Percentiles rank a stretch among this genome's conserved stretches.
Evolutionary conservation across 2,797 vertebrate genomes (phyloP).

Genomic region (Erpetoichthys calabaricus): DNA sequence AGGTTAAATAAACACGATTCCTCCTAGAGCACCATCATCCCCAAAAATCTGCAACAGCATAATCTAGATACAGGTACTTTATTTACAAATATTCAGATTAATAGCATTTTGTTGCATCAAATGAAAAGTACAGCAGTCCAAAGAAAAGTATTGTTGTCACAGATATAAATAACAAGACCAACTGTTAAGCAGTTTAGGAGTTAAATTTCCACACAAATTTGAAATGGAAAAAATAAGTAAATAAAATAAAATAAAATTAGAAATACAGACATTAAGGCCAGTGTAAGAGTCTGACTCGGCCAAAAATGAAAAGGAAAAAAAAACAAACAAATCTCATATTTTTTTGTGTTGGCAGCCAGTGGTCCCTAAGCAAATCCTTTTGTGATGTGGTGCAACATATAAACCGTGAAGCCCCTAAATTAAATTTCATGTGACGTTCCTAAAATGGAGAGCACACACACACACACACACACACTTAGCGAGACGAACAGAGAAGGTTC

Average conservation of each 20-base stretch:
- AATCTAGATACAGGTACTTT: constrained; percentile 81
- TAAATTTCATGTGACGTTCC: too few relatives aligned
- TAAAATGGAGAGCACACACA: constrained; percentile 10
- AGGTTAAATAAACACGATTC: too few relatives aligned
- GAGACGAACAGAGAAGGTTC: constrained; percentile 36
- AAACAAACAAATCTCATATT: constrained; percentile 2
- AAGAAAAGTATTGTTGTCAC: constrained; percentile 49
- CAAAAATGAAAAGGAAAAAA: constrained; percentile 4
- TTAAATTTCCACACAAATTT: constrained; percentile 15
- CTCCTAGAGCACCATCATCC: too few relatives aligned
- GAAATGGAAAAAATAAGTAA: constrained; percentile 13
- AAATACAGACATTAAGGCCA: constrained; percentile 10
- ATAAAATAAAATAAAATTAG: constrained; percentile 4
- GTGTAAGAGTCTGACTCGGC: constrained; percentile 7
- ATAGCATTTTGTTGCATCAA: constrained; percentile 62
- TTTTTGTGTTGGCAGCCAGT: constrained; percentile 10
- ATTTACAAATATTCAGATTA: constrained; percentile 88
- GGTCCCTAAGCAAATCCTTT: constrained; percentile 6
- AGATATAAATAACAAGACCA: constrained; percentile 51
- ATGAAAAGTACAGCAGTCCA: constrained; percentile 61
- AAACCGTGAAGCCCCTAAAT: too few relatives aligned
- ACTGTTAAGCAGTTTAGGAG: constrained; percentile 38
- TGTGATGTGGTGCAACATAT: too few relatives aligned
- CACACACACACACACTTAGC: constrained; percentile 12
- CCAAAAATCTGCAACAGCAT: constrained; percentile 9